Base-by-base conservation (phyloP, 2,113 vertebrate genomes). In the Gobius niger region DNA sequence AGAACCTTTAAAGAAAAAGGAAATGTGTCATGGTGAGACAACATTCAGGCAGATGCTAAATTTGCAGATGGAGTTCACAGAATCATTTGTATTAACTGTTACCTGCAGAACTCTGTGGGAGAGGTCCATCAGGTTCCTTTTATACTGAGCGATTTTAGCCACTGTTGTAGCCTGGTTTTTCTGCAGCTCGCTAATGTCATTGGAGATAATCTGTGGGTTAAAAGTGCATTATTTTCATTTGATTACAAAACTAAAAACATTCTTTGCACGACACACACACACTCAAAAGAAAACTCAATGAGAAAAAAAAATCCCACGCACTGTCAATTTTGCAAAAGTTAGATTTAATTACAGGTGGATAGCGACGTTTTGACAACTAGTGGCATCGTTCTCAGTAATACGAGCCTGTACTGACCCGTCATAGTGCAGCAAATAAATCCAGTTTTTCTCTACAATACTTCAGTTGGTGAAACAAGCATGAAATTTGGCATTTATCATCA, bases 111-210 rank as follows among this genome's bases (percentile, higher is more conserved):
- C 96, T 75, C 96, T 86, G 65, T 99, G 97, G 1, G 97, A 98
- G 50, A 98, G 95, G 0, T 98, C 97, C 96, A 99, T 98, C 79
- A 99, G 90, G 67, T 99, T 99, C 87, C 97, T 94, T 87, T 98
- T 99, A 82, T 99, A 98, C 47, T 99, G 98, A 7, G 96, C 95
- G 18, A 99, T 97, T 90, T 99, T 99, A 63, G 97, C 97, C 90
- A 96, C 94, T 0, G 96, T 96, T 46, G 96, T 98, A 0, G 96
- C 96, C 85, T 99, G 97, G 87, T 98, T 98, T 92, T 98, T 98
- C 89, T 99, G 97, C 67, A 99, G 91, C 56, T 98, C 98, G 47
- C 95, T 96, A 83, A 99, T 96, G 87, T 99, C 97, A 86, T 91
- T 95, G 19, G 96, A 94, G 90, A 99, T 98, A 46, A 99, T 99